Evolutionary conservation across 2,888 invertebrate species (phyloP), one percentile per base, ranked within the genome.

Genomic region (Morpho achilles): DNA sequence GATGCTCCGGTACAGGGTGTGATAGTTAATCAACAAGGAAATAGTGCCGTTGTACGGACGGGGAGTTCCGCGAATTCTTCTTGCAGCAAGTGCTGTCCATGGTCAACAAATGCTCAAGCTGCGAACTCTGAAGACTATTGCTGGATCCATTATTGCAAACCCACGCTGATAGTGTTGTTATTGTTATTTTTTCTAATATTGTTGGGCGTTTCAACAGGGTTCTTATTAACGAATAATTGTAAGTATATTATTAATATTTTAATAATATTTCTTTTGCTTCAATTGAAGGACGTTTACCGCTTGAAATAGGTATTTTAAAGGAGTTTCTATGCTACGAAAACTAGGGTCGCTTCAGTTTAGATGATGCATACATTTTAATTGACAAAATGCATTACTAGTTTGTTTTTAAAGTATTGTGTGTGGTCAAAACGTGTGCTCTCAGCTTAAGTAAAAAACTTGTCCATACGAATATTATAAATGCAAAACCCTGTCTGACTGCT

Each of bases 141-240:
- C 68, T 91, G 91, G 91, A 82, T 88, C 63, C 87, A 91, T 65
- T 92, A 91, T 75, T 92, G 91, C 73, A 85, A 89, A 65, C 92
- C 92, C 9, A 90, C 92, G 8, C 76, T 92, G 47, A 91, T 92
- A 69, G 84, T 91, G 44, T 76, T 92, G 56, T 77, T 92, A 57
- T 79, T 92, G 62, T 79, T 91, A 66, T 88, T 92, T 82, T 91
- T 92, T 80, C 78, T 92, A 74, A 85, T 91, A 65, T 78, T 92
- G 73, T 84, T 92, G 79, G 91, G 92, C 63, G 87, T 91, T 64
- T 88, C 92, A 69, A 91, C 91, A 75, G 92, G 91, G 76, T 89
- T 92, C 70, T 81, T 92, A 77, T 79, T 92, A 75, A 92, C 92
- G 72, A 92, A 91, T 80, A 92, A 92, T 77, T 92, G 92, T 92